These are phyloP conservation scores for Uropetala carovei DNA, from an alignment of 2,888 invertebrate genomes.

Conservation along the genomic window DNA sequence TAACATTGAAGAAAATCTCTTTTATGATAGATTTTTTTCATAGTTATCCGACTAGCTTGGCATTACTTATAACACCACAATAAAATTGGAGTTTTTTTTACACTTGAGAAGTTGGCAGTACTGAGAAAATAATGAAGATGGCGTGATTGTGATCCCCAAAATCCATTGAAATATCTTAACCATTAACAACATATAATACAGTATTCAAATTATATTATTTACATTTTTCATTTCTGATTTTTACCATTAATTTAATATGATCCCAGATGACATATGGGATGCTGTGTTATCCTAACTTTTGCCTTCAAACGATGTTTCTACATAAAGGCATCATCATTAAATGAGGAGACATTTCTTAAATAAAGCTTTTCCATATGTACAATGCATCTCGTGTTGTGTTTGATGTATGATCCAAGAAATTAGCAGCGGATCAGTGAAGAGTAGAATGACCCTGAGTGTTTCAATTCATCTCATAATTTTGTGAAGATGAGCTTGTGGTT, in stretches of 20 bases:
- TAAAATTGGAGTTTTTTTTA: constrained; percentile 38
- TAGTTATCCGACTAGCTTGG: constrained; percentile 18
- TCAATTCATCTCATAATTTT: neutral
- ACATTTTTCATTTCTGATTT: constrained; percentile 30
- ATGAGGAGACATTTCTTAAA: constrained; percentile 34
- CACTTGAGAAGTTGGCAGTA: constrained; percentile 47
- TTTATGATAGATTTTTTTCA: constrained; percentile 35
- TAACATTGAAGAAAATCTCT: constrained; percentile 43
- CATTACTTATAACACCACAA: constrained; percentile 20
- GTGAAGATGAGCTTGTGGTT: neutral
- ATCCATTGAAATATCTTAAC: constrained; percentile 56
- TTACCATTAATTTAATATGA: neutral
- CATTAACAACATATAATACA: constrained; percentile 63
- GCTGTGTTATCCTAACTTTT: neutral
- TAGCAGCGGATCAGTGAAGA: neutral
- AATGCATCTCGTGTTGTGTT: constrained; percentile 38
- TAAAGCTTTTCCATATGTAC: constrained; percentile 53
- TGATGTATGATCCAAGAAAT: neutral
- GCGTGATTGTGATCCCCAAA: constrained; percentile 50
- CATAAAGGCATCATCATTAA: neutral
- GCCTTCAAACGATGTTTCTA: neutral
- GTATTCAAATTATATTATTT: constrained; percentile 43
- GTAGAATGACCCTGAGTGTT: neutral
- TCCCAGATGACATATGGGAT: constrained; percentile 26
- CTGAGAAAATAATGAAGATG: constrained; percentile 49